Evolutionary conservation across 2,113 vertebrate species (phyloP), one percentile per base, ranked within the genome.

Genomic region (Piprites chloris): DNA sequence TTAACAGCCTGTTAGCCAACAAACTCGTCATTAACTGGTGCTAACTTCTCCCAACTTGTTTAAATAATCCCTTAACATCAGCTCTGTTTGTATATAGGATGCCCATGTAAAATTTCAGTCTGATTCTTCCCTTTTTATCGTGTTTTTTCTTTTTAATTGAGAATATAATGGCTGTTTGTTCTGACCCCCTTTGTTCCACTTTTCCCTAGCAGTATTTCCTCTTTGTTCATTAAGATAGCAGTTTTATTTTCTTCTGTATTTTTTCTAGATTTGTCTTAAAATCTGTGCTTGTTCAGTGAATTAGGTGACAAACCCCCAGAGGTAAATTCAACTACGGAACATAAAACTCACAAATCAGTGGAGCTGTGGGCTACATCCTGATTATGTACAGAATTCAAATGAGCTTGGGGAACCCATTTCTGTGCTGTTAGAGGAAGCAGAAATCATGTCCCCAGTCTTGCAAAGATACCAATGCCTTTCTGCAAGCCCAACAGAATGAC

Each of bases 1-100:
- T 98, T 98, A 98, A 98, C 98, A 98, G 97, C 97, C 97, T 98
- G 97, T 96, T 97, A 98, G 97, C 97, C 96, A 98, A 97, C 97
- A 98, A 98, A 98, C 94, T 97, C 80, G 82, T 96, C 97, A 97
- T 98, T 98, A 98, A 98, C 97, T 98, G 97, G 95, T 98, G 97
- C 96, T 98, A 98, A 98, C 96, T 95, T 97, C 86, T 95, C 84
- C 94, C 4, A 14, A 97, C 93, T 97, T 95, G 90, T 97, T 97
- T 97, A 96, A 98, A 97, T 92, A 96, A 97, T 97, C 81, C 90
- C 63, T 97, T 96, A 89, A 90, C 85, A 93, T 97, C 87, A 92
- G 33, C 44, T 44, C 77, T 93, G 72, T 94, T 97, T 96, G 58
- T 90, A 67, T 94, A 52, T 87, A 71, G 87, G 83, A 56, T 61